These are phyloP conservation scores for Hyla sarda DNA, from an alignment of 2,113 vertebrate genomes.

Conservation along the genomic window DNA sequence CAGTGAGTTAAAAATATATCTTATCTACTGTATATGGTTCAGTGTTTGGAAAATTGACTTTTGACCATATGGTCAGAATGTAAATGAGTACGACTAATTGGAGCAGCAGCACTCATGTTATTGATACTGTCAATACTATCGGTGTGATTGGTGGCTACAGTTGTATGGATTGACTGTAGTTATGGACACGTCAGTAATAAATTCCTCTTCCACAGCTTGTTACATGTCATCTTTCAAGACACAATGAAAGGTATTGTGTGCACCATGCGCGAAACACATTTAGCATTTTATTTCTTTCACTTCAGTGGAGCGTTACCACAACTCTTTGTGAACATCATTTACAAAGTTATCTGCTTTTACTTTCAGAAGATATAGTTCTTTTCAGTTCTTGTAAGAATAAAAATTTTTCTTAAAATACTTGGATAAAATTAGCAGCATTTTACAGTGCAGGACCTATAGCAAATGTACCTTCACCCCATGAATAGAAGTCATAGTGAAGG, in stretches of 20 bases:
- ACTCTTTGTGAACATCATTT: neutral
- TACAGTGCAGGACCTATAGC: constrained; percentile 8
- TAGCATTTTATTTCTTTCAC: neutral
- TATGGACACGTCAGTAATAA: neutral
- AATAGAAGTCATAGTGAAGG: neutral
- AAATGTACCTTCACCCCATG: neutral
- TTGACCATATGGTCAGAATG: neutral
- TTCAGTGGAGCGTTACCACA: neutral
- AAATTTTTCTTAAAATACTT: neutral
- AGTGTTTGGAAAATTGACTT: neutral
- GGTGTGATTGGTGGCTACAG: neutral
- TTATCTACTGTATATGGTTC: neutral
- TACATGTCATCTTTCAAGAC: neutral
- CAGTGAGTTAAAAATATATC: neutral
- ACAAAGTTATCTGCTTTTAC: neutral
- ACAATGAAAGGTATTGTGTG: neutral
- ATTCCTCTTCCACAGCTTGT: neutral
- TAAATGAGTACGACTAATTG: neutral
- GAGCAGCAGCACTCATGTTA: neutral
- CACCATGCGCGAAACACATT: neutral
- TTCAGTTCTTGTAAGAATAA: neutral
- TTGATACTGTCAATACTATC: neutral
- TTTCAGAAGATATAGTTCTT: neutral
- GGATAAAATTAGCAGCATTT: constrained; percentile 31
- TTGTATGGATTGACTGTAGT: neutral